Evolutionary conservation across 2,888 invertebrate species (phyloP), one percentile per base, ranked within the genome.

Genomic region (Drosophila austrosaltans): DNA sequence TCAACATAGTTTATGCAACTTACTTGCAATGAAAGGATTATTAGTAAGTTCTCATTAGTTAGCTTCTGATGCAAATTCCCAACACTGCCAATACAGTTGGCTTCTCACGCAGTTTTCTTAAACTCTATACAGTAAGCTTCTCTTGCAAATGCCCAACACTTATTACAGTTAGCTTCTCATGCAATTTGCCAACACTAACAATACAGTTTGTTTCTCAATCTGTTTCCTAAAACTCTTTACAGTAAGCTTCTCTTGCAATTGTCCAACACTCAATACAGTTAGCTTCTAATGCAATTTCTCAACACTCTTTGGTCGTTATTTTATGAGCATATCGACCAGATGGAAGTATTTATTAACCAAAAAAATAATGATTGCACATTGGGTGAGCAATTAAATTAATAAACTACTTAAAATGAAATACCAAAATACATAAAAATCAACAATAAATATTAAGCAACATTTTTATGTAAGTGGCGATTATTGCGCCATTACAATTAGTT

Each of bases 401-500:
- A 81, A 78, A 69, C 64, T 53, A 40, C 54, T 58, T 20, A 48
- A 57, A 63, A 48, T 10, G 44, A 48, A 54, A 48, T 12, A 59
- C 59, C 20, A 65, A 68, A 53, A 53, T 64, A 57, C 69, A 61
- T 64, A 66, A 71, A 66, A 73, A 69, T 54, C 69, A 56, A 53
- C 65, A 70, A 78, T 85, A 77, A 84, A 84, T 79, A 82, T 84
- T 79, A 62, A 25, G 75, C 77, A 83, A 84, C 76, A 76, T 76
- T 79, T 76, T 79, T 72, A 71, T 76, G 78, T 75, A 84, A 84
- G 79, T 87, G 87, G 66, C 73, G 76, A 82, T 84, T 82, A 87
- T 83, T 87, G 82, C 87, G 78, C 71, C 79, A 83, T 77, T 82
- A 75, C 53, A 66, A 76, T 66, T 69, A 72, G 75, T 79, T 84